Evolutionary conservation across 2,797 vertebrate species (phyloP), one percentile per base, ranked within the genome.

Genomic region (Buceros bicornis): DNA sequence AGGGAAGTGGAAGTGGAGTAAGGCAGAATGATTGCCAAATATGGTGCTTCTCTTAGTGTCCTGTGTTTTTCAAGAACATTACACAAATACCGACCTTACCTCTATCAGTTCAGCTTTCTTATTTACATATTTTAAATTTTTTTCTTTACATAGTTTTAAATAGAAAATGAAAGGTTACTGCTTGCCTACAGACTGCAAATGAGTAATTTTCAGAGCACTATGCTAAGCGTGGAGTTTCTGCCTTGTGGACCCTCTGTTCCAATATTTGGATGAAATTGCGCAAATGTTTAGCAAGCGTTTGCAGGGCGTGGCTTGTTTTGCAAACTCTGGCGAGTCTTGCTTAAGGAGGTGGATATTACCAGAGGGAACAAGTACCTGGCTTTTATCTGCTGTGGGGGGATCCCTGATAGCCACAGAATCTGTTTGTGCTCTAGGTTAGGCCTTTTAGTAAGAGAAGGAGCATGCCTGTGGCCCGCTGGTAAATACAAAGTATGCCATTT

Each of bases 261-360:
- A 66, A 21, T 77, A 25, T 76, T 83, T 82, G 81, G 77, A 73
- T 89, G 45, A 66, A 90, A 57, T 83, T 79, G 66, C 62, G 82
- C 80, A 64, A 64, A 45, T n/a, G n/a, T 91, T 93, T 58, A 89
- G 83, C 86, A 95, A 87, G 76, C 4, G 19, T 61, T 82, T 89
- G 87, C 53, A 73, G 67, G 70, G 54, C 28, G 37, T 0, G 3
- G 17, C 60, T 73, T 50, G 58, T 87, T 93, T 87, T 76, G 60
- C 35, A 60, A 73, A 43, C 65, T 51, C 5, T 48, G 17, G 22
- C 35, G 33, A 61, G 31, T 2, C 65, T 82, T 69, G 11, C 90
- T 90, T 73, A 57, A 91, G 62, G 20, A 45, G 19, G 16, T 45
- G 28, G 11, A 5, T 50, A 31, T 77, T 70, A 28, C 22, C 45